Percentiles rank a stretch among this genome's conserved stretches.
phyloP scores from a whole-genome alignment of 2,113 vertebrate species.

The Bos taurus region DNA sequence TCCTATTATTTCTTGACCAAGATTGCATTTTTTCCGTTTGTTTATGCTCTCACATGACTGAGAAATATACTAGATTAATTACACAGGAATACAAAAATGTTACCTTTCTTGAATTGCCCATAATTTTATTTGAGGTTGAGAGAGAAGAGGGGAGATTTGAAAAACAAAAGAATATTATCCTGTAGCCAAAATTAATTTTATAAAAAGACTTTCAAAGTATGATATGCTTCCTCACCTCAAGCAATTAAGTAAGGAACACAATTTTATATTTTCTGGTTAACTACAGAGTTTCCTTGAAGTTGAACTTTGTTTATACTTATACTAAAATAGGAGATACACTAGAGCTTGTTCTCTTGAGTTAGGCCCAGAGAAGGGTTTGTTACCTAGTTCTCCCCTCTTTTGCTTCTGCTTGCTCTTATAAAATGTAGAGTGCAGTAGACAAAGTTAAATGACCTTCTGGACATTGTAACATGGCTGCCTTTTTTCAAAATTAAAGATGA shows the following conservation, averaged over 20 bases:
- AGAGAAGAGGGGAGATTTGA: not conserved
- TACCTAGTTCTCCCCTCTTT: not conserved
- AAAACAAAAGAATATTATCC: not conserved
- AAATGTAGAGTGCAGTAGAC: not conserved
- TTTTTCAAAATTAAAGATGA: not conserved
- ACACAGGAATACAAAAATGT: not conserved
- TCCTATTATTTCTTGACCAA: conserved; percentile 4
- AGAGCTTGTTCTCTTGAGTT: conserved; percentile 9
- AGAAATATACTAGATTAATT: conserved; percentile 33
- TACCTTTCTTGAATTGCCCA: conserved; percentile 3
- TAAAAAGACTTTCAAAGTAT: conserved; percentile 23
- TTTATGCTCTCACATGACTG: not conserved
- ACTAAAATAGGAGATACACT: not conserved
- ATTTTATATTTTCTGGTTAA: conserved; percentile 10
- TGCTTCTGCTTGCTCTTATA: not conserved
- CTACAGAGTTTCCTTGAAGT: not conserved
- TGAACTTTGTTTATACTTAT: not conserved
- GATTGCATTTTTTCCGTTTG: not conserved
- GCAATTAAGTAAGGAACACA: not conserved
- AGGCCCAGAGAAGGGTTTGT: not conserved
- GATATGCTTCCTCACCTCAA: not conserved
- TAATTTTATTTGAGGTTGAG: conserved; percentile 35
- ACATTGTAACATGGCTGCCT: not conserved
- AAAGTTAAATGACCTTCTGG: conserved; percentile 8
- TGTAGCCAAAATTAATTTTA: conserved; percentile 2